phyloP scores from a whole-genome alignment of 2,888 invertebrate species.

The Heliconius aoede region DNA sequence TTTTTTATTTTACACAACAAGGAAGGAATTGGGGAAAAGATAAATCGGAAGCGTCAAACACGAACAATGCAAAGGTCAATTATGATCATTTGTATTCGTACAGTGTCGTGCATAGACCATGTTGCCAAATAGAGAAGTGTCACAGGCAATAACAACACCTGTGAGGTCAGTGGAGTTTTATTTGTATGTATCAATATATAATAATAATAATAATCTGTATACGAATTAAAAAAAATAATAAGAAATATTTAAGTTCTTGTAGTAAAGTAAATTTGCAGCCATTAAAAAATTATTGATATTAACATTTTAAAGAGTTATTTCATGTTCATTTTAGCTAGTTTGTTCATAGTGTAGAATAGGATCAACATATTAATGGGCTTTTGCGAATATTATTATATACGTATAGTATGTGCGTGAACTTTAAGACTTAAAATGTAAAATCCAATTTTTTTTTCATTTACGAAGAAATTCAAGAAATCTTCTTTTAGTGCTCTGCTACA shows the following conservation, averaged over 20 bases:
- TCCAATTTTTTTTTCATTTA: neutral
- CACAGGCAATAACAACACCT: slow-evolving; percentile 58
- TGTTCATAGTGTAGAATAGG: neutral
- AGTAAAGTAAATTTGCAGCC: neutral
- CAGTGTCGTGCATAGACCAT: slow-evolving; percentile 46
- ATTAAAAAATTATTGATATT: neutral
- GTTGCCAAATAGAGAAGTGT: slow-evolving; percentile 51
- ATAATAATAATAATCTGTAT: slow-evolving; percentile 16
- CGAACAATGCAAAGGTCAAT: slow-evolving; percentile 60
- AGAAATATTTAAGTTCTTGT: neutral
- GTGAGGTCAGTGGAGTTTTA: slow-evolving; percentile 67
- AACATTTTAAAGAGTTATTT: neutral
- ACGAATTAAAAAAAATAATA: neutral
- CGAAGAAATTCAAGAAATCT: too few species aligned
- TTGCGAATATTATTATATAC: neutral
- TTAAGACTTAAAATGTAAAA: too few species aligned
- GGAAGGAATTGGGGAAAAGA: slow-evolving; percentile 43
- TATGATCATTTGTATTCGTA: slow-evolving; percentile 58
- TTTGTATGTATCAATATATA: slow-evolving; percentile 30
- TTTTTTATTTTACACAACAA: slow-evolving; percentile 26
- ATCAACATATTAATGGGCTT: neutral
- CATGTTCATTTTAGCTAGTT: neutral
- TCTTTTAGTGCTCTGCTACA: neutral
- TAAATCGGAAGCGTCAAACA: slow-evolving; percentile 61
- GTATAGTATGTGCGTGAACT: too few species aligned